Percentiles rank a stretch among this genome's conserved stretches.
Conservation (phyloP, 2,797 vertebrate genomes). For the Pseudopleuronectes americanus region DNA sequence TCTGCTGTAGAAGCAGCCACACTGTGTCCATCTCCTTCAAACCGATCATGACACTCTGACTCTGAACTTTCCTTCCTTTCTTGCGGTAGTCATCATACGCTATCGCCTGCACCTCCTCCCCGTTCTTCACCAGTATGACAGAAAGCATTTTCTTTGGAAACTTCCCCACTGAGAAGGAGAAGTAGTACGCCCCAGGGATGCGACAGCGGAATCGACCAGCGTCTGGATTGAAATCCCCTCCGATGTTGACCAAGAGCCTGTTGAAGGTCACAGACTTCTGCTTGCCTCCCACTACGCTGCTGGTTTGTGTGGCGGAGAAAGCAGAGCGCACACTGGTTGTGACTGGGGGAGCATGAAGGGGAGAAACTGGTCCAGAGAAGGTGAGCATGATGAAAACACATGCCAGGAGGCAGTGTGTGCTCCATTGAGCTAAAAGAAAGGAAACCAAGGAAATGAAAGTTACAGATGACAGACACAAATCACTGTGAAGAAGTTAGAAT, state of each 20-base stretch:
- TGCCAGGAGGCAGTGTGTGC: slow-evolving; percentile 47
- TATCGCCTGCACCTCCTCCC: slow-evolving; percentile 85
- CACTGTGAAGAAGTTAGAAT: not conserved
- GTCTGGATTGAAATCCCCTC: slow-evolving; percentile 84
- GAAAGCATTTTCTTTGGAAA: slow-evolving; percentile 86
- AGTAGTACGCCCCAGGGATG: slow-evolving; percentile 84
- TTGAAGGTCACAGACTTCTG: slow-evolving; percentile 84
- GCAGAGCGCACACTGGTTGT: slow-evolving; percentile 73
- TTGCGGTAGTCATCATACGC: slow-evolving; percentile 83
- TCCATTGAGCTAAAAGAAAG: slow-evolving; percentile 51
- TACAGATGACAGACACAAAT: not conserved
- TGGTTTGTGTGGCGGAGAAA: slow-evolving; percentile 84
- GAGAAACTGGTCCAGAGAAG: slow-evolving; percentile 47
- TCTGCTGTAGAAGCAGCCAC: slow-evolving; percentile 81
- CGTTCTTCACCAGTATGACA: slow-evolving; percentile 86
- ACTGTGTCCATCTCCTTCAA: slow-evolving; percentile 83
- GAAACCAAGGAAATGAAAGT: slow-evolving; percentile 20
- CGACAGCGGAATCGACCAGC: slow-evolving; percentile 82
- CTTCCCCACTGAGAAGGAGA: slow-evolving; percentile 85
- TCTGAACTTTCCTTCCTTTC: slow-evolving; percentile 83
- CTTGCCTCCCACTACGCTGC: slow-evolving; percentile 77
- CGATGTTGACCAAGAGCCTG: slow-evolving; percentile 82
- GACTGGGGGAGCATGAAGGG: slow-evolving; percentile 59
- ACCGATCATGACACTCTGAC: slow-evolving; percentile 84
- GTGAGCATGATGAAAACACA: slow-evolving; percentile 60